Evolutionary conservation across 1,140 invertebrate species (phyloP).

Genomic region (Drosophila micromelanica): DNA sequence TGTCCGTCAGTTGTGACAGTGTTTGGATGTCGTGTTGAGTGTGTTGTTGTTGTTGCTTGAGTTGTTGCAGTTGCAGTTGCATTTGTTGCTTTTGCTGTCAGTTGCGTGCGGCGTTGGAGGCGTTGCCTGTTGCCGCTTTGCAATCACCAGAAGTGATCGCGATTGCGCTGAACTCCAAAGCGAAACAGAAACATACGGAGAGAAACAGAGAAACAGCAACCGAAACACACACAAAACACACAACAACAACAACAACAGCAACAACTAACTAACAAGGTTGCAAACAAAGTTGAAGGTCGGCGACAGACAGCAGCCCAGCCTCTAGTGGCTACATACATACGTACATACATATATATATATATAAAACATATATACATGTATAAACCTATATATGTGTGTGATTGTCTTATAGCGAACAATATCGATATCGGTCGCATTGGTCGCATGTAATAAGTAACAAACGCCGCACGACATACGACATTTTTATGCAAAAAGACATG

Average conservation of each 20-base stretch:
- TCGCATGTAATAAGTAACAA: slow-evolving; percentile 80
- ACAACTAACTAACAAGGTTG: slow-evolving; percentile 56
- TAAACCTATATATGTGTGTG: slow-evolving; percentile 27
- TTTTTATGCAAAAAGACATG: slow-evolving; percentile 73
- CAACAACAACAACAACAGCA: slow-evolving; percentile 32
- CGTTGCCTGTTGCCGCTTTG: slow-evolving; percentile 61
- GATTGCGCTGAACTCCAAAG: slow-evolving; percentile 73
- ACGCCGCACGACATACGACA: slow-evolving; percentile 75
- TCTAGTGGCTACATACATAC: neutral
- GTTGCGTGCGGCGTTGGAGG: slow-evolving; percentile 68
- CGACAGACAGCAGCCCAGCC: slow-evolving; percentile 29
- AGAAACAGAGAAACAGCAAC: slow-evolving; percentile 21
- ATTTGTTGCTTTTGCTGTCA: slow-evolving; percentile 19
- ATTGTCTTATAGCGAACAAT: slow-evolving; percentile 45
- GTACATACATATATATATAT: slow-evolving; percentile 21
- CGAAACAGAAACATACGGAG: slow-evolving; percentile 21
- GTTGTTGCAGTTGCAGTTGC: slow-evolving; percentile 29
- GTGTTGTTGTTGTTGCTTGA: slow-evolving; percentile 15
- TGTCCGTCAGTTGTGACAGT: slow-evolving; percentile 49
- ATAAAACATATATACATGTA: slow-evolving; percentile 3
- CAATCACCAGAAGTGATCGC: slow-evolving; percentile 79
- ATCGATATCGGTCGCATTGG: slow-evolving; percentile 69
- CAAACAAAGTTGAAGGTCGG: slow-evolving; percentile 63
- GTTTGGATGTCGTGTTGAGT: slow-evolving; percentile 35
- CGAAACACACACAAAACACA: slow-evolving; percentile 26